Evolutionary conservation across 2,888 invertebrate genomes (phyloP).

Genomic region (Enchytraeus crypticus): DNA sequence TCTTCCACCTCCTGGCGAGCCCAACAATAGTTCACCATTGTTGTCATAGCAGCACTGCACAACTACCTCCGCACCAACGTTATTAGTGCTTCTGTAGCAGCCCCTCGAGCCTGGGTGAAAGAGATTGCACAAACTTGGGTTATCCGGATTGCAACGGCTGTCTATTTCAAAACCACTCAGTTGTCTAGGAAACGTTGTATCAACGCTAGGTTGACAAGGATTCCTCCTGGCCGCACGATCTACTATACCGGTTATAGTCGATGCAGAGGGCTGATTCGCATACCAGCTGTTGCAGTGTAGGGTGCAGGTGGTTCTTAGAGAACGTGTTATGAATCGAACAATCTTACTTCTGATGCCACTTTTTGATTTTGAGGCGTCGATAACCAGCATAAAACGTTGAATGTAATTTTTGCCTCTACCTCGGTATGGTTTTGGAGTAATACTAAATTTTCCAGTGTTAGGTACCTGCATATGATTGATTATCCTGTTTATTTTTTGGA

Average conservation of each 20-base stretch:
- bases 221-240: slow-evolving; percentile 2
- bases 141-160: slow-evolving; percentile 3
- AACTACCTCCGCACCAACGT: neutral
- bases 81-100: slow-evolving; percentile 11
- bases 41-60: slow-evolving; percentile 11
- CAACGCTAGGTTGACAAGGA: slow-evolving; percentile 7
- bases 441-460: too few relatives aligned
- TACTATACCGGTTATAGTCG: neutral
- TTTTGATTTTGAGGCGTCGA: too few relatives aligned
- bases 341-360: too few relatives aligned
- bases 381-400: too few relatives aligned
- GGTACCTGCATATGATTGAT: too few relatives aligned
- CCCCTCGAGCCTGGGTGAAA: slow-evolving; percentile 2
- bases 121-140: neutral
- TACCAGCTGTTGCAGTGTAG: slow-evolving; percentile 5
- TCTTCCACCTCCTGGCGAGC: slow-evolving; percentile 7
- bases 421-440: too few relatives aligned
- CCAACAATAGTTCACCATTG: neutral
- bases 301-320: neutral
- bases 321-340: too few relatives aligned
- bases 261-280: neutral
- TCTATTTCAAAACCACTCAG: slow-evolving; percentile 1
- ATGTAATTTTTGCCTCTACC: too few relatives aligned
- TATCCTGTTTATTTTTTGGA: too few relatives aligned
- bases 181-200: slow-evolving; percentile 1